phyloP scores from a whole-genome alignment of 2,797 vertebrate genomes.

The Syngnathus rostellatus region DNA sequence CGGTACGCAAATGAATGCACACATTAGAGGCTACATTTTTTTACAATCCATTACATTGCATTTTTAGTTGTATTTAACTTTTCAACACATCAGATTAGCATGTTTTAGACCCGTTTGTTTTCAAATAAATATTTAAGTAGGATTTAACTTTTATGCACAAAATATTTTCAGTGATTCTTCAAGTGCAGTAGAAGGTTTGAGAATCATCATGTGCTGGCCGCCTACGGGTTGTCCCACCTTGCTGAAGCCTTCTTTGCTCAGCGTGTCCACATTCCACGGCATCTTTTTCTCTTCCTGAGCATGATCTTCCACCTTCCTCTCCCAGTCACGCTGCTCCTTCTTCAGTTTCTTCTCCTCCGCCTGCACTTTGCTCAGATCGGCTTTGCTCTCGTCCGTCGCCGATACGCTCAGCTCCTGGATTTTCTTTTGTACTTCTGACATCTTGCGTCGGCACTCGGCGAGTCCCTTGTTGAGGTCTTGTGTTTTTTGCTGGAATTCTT shows the following conservation, averaged over 20 bases:
- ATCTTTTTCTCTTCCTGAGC: constrained; percentile 83
- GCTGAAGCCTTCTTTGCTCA: constrained; percentile 91
- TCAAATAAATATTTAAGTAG: neutral
- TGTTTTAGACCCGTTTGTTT: neutral
- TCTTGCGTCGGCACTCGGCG: constrained; percentile 69
- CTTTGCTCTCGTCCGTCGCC: constrained; percentile 38
- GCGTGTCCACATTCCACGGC: constrained; percentile 95
- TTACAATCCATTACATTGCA: neutral
- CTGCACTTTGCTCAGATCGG: constrained; percentile 70
- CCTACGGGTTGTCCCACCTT: constrained; percentile 69
- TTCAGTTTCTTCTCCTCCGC: constrained; percentile 77
- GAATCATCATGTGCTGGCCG: neutral
- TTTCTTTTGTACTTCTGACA: constrained; percentile 76
- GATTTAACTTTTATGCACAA: neutral
- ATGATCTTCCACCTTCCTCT: constrained; percentile 75
- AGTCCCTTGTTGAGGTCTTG: constrained; percentile 74
- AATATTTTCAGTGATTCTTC: neutral
- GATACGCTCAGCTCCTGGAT: constrained; percentile 67
- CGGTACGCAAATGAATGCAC: neutral
- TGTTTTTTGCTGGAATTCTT: constrained; percentile 79
- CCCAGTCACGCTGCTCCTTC: constrained; percentile 76
- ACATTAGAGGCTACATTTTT: neutral
- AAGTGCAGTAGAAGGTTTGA: neutral
- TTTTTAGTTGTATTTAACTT: neutral
- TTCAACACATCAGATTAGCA: neutral